Base-by-base conservation (phyloP, 92 coral and sea anemone species). In the Palythoa grandis region DNA sequence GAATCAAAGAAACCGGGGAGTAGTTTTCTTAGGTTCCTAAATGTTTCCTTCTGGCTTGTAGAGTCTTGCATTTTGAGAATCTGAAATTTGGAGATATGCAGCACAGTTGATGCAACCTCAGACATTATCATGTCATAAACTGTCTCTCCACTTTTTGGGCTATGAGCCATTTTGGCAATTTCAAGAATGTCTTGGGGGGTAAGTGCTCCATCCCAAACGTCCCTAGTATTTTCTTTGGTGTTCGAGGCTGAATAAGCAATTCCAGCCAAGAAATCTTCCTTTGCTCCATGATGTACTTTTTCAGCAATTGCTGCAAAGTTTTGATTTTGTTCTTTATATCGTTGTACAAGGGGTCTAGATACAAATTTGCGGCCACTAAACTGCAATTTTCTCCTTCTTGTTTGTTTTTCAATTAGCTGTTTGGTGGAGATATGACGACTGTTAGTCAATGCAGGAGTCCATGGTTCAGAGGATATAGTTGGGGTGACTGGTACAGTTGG, bases 261-360 rank as follows among this genome's bases (percentile, higher is more conserved):
- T 23, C 91, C 85, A 66, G 74, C 57, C 20, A 88, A 16, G 19
- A 88, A 61, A 63, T 83, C 88, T 7, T 88, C 84, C 79, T 88
- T 88, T 43, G 84, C 65, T 60, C 91, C 91, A 83, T 83, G 72
- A 60, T 88, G 91, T 47, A 83, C 58, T 5, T 78, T 70, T 72
- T 57, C 70, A 22, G 91, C 91, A 68, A 74, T 20, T 70, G 83
- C 87, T 47, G 47, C 54, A 50, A 82, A 43, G 15, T 38, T 13
- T 37, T 72, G 52, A 25, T 88, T 78, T 83, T 73, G 87, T 37
- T 74, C 56, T 70, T 82, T 88, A 40, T 65, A 15, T 24, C 90
- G 79, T 29, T 79, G 76, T 52, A 70, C 90, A 71, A 88, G 80
- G 19, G 90, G 65, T 70, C 72, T 57, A 0, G 68, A 61, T 19